Base-by-base conservation (phyloP, 2,888 invertebrate genomes). In the Resseliella maxima region DNA sequence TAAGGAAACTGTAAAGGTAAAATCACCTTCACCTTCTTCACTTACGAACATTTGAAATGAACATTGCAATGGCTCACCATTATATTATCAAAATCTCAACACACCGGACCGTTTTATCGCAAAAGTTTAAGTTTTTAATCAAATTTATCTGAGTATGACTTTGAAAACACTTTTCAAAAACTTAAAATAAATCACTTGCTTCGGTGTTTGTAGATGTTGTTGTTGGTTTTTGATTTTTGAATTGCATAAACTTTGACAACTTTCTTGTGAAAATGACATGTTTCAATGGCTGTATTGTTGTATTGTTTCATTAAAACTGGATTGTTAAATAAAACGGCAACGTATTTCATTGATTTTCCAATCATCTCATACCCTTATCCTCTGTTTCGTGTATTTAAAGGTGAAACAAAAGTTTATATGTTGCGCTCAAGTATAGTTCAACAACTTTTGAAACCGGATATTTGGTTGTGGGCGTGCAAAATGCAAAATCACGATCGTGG, bases 111-210 rank as follows among this genome's bases (percentile, higher is more conserved):
- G 6, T 72, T 72, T n/a, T 18, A 72, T 31, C 15, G 5, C 15
- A n/a, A 35, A 72, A 31, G 72, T 72, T 72, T 35, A 72, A 72
- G 31, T 72, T n/a, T 72, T 72, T 72, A 72, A 72, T 72, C 72
- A 72, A 72, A 72, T 72, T 31, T 72, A 72, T 72, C 3, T 72
- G 72, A n/a, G 72, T n/a, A 5, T 72, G 72, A 72, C 72, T 72
- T 72, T 72, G 72, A 72, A 72, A 72, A 72, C 35, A 72, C 72
- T 72, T 72, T 31, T 35, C 72, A 31, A 35, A 72, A 35, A 31
- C 31, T 72, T 31, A 72, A 31, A 72, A 72, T 31, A 59, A 59
- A 24, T 59, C 24, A 59, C 59, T 72, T 15, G 31, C 27, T 59
- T 59, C 18, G 18, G 3, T 59, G n/a, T 2, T 24, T 27, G 50